A percentile compares a stretch with the other conserved stretches of the same genome.
These are phyloP conservation scores for Cervus canadensis DNA, from an alignment of 2,113 vertebrate genomes.

Conservation along the genomic window DNA sequence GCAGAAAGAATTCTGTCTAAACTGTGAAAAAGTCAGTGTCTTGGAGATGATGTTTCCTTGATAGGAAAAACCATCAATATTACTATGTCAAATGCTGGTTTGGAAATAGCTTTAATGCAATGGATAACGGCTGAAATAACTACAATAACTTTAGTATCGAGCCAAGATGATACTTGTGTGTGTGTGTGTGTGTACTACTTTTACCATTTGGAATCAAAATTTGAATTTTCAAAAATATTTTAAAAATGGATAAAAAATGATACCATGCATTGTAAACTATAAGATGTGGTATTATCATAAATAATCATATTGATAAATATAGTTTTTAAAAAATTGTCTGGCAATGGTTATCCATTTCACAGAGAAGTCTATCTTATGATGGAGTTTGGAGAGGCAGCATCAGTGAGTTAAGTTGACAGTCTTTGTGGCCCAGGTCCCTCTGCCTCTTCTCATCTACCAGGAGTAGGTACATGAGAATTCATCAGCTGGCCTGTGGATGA, in stretches of 20 bases:
- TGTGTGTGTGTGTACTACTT: neutral
- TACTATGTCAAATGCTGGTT: neutral
- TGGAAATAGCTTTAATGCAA: conserved; percentile 26
- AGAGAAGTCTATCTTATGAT: neutral
- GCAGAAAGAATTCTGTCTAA: neutral
- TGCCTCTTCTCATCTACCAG: neutral
- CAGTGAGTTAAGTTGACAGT: neutral
- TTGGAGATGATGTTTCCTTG: neutral
- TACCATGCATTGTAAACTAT: neutral
- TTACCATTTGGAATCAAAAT: neutral
- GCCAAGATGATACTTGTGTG: neutral
- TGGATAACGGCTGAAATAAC: neutral
- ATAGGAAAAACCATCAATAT: neutral
- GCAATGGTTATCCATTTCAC: neutral
- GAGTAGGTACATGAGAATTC: neutral
- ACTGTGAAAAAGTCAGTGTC: neutral
- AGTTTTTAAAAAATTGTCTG: neutral
- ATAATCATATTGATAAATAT: neutral
- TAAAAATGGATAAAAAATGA: neutral
- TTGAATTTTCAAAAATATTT: conserved; percentile 22
- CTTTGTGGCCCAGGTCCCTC: neutral
- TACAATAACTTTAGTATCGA: neutral
- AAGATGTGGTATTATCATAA: neutral
- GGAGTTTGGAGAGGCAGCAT: neutral
- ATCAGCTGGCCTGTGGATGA: neutral